Conservation (phyloP, 2,113 vertebrate species). For the Patagioenas fasciata region DNA sequence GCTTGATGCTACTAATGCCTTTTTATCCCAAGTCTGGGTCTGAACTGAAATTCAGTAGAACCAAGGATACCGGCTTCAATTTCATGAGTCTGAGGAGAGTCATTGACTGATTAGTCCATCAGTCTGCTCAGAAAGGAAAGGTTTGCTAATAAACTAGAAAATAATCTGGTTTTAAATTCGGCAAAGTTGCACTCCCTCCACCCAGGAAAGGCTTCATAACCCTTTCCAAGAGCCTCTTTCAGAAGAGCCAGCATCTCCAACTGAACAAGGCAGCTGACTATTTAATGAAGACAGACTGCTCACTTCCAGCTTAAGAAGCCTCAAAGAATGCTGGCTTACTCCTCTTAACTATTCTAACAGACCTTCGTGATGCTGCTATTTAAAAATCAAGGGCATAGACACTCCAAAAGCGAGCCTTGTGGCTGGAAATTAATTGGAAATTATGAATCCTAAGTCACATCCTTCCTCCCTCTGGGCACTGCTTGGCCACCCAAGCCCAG, state of each 20-base stretch:
- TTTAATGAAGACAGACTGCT: not conserved
- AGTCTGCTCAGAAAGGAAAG: not conserved
- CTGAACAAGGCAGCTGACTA: not conserved
- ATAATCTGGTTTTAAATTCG: not conserved
- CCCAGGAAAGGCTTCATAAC: not conserved
- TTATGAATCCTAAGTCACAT: not conserved
- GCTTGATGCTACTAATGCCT: not conserved
- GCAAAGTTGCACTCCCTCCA: not conserved
- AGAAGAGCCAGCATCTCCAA: not conserved
- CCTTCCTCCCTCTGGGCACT: not conserved
- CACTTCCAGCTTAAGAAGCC: not conserved
- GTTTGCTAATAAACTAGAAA: not conserved
- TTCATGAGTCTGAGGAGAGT: not conserved
- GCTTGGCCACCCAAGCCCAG: accelerated
- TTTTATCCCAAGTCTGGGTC: not conserved
- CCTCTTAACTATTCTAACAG: not conserved
- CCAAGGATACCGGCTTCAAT: not conserved
- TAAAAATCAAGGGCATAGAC: not conserved
- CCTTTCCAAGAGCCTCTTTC: not conserved
- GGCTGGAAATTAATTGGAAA: not conserved
- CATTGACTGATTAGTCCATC: not conserved
- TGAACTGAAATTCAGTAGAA: not conserved
- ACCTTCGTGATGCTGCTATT: not conserved
- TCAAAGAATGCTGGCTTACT: not conserved
- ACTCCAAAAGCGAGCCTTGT: not conserved